Evolutionary conservation across 2,797 vertebrate species (phyloP).

Genomic region (Anguilla obscura): DNA sequence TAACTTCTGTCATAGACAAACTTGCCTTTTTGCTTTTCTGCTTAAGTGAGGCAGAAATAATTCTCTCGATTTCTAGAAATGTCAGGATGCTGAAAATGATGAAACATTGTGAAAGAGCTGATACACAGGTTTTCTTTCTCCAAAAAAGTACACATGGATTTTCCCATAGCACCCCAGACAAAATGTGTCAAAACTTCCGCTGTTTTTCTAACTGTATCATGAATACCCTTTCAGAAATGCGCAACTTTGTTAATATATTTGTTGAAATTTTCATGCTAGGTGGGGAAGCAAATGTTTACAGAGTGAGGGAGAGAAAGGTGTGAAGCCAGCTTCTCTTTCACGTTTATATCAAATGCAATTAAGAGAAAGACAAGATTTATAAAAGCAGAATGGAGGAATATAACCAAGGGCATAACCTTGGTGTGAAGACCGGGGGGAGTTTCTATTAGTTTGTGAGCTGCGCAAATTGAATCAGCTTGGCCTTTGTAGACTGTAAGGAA

Average conservation of each 20-base stretch:
- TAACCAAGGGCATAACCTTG: too few species aligned
- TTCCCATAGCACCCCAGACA: not conserved
- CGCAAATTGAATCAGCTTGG: too few species aligned
- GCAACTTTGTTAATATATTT: slow-evolving; percentile 25
- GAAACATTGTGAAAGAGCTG: slow-evolving; percentile 65
- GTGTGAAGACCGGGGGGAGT: too few species aligned
- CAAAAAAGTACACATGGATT: not conserved
- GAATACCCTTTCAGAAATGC: not conserved
- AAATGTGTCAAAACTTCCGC: not conserved
- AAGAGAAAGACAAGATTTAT: slow-evolving; percentile 15
- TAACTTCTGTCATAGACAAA: not conserved
- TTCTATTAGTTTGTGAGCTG: too few species aligned
- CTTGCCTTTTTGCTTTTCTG: not conserved
- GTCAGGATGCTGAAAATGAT: slow-evolving; percentile 52
- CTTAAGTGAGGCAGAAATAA: not conserved
- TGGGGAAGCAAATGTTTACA: not conserved
- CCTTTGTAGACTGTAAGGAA: too few species aligned
- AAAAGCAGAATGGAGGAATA: too few species aligned
- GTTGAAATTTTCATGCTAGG: not conserved
- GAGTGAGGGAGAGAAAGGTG: slow-evolving; percentile 2
- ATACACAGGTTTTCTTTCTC: slow-evolving; percentile 37
- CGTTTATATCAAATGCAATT: slow-evolving; percentile 25
- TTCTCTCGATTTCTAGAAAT: not conserved
- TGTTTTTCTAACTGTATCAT: not conserved
- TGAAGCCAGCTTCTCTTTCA: slow-evolving; percentile 26